Conservation (phyloP, 1,140 invertebrate species). For the Brachionus paranguensis region DNA sequence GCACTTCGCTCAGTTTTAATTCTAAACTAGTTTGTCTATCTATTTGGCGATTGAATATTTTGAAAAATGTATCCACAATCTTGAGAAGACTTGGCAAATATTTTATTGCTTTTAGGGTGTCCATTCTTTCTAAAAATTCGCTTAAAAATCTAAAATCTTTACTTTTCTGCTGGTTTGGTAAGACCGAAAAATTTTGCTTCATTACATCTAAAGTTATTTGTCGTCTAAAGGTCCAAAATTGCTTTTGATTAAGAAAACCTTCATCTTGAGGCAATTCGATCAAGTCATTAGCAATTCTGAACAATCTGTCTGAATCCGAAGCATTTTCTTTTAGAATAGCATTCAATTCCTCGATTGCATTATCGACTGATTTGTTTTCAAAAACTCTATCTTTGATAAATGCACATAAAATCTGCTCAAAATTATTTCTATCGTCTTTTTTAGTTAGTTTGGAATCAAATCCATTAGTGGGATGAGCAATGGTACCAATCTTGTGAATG, state of each 20-base stretch:
- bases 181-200: neutral
- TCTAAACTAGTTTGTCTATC: neutral
- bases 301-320: neutral
- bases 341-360: neutral
- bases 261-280: neutral
- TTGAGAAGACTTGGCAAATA: constrained; percentile 9
- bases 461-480: neutral
- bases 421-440: neutral
- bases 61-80: neutral
- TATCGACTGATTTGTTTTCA: neutral
- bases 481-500: neutral
- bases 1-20: neutral
- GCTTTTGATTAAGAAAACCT: neutral
- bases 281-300: neutral
- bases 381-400: neutral
- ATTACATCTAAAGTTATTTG: neutral
- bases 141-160: neutral
- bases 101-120: neutral
- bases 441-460: neutral
- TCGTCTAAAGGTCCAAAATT: neutral
- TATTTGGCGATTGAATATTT: constrained; percentile 17
- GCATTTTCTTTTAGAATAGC: neutral
- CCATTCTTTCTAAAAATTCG: neutral
- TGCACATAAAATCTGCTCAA: neutral
- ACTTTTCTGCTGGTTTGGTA: neutral